phyloP scores from a whole-genome alignment of 2,113 vertebrate species.

The Ornithorhynchus anatinus region DNA sequence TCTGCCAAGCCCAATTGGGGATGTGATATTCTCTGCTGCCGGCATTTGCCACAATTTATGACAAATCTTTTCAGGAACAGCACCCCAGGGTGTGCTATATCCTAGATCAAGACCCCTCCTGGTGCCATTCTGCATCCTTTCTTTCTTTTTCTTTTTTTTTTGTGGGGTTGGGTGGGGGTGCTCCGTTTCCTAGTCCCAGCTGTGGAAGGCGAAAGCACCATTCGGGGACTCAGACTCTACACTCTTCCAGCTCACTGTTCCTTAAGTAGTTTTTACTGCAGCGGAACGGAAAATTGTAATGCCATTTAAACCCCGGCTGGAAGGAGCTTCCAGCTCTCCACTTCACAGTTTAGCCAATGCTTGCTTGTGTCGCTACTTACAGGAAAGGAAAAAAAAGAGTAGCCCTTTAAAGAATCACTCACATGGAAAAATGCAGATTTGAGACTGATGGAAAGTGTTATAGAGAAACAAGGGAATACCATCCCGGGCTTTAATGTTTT shows the following conservation, averaged over 20 bases:
- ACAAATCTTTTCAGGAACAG: not conserved
- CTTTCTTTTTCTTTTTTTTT: not conserved
- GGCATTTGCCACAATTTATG: not conserved
- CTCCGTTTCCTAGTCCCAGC: not conserved
- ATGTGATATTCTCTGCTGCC: not conserved
- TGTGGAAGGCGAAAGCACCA: not conserved
- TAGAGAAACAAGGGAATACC: not conserved
- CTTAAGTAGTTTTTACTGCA: constrained; percentile 1
- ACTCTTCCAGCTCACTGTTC: not conserved
- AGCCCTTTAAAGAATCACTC: not conserved
- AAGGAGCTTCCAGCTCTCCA: not conserved
- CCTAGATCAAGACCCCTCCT: not conserved
- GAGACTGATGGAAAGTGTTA: not conserved
- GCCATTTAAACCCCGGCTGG: constrained; percentile 17
- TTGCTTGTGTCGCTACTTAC: constrained; percentile 13
- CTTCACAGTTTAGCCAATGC: constrained; percentile 16
- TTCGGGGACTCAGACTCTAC: constrained; percentile 6
- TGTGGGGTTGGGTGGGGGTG: too few relatives aligned
- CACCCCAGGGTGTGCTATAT: not conserved
- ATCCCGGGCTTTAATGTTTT: too few relatives aligned
- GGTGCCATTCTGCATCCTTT: not conserved
- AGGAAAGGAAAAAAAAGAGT: constrained; percentile 6
- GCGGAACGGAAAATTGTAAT: not conserved
- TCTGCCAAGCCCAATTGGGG: fast-evolving
- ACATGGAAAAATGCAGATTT: not conserved